A percentile compares a stretch with the other conserved stretches of the same genome.
phyloP scores from a whole-genome alignment of 2,113 vertebrate genomes.

The Ibidorhyncha struthersii region DNA sequence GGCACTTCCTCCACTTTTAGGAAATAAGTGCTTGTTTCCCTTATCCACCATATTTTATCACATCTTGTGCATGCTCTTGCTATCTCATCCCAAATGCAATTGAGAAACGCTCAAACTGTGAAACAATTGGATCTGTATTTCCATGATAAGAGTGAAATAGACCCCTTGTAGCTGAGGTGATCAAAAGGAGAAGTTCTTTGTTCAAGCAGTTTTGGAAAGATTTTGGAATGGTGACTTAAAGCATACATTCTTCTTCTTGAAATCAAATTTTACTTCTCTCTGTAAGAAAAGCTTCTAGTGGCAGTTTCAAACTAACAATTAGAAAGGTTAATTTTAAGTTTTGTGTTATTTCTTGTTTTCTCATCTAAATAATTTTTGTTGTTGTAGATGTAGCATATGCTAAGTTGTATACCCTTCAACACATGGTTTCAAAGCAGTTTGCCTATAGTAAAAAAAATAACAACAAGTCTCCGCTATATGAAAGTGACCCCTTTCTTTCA shows the following conservation, averaged over 20 bases:
- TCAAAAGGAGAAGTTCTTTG: neutral
- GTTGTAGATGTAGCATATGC: neutral
- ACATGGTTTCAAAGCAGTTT: neutral
- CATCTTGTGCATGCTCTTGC: neutral
- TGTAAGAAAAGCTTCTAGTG: neutral
- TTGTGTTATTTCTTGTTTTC: neutral
- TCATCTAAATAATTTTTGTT: neutral
- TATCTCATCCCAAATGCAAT: neutral
- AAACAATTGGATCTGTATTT: neutral
- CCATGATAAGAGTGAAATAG: neutral
- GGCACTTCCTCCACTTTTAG: neutral
- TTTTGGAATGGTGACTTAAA: neutral
- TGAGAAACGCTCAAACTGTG: neutral
- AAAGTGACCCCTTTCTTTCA: neutral
- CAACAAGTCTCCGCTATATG: accelerated
- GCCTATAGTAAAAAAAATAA: neutral
- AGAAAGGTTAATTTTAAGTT: neutral
- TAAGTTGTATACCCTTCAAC: neutral
- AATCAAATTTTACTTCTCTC: neutral
- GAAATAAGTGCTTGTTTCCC: neutral
- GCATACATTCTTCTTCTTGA: neutral
- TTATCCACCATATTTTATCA: neutral
- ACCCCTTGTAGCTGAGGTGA: neutral
- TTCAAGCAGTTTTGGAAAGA: neutral
- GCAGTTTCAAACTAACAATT: neutral